These are phyloP conservation scores for Cavia aperea DNA, from an alignment of 2,113 vertebrate species.

Conservation along the genomic window DNA sequence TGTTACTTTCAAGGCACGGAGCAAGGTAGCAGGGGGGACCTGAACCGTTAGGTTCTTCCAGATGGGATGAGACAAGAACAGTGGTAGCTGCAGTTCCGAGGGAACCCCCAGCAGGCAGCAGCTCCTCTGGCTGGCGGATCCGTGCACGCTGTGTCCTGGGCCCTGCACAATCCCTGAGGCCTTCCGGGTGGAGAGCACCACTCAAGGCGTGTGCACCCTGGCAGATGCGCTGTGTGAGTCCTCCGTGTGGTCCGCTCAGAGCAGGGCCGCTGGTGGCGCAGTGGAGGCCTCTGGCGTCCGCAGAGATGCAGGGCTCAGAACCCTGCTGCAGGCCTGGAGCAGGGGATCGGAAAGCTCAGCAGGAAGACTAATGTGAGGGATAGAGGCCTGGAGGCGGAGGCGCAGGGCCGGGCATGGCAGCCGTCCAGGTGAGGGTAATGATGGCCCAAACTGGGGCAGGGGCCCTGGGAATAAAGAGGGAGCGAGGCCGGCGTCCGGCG, in stretches of 20 bases:
- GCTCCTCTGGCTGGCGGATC: not conserved
- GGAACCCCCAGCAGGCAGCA: not conserved
- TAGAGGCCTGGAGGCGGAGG: slow-evolving; percentile 32
- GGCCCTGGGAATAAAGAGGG: slow-evolving; percentile 39
- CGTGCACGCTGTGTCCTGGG: not conserved
- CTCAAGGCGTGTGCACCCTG: not conserved
- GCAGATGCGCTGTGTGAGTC: not conserved
- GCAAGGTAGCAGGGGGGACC: not conserved
- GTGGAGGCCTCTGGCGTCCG: not conserved
- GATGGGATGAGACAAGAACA: not conserved
- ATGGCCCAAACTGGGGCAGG: slow-evolving; percentile 55
- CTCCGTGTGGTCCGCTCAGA: not conserved
- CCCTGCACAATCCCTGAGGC: not conserved
- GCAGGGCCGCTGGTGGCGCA: not conserved
- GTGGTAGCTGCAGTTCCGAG: not conserved
- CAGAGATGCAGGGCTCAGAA: not conserved
- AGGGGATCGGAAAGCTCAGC: not conserved
- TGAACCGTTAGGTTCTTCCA: not conserved
- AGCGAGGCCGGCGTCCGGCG: not conserved
- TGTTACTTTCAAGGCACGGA: not conserved
- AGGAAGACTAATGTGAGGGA: slow-evolving; percentile 44
- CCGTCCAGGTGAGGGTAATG: slow-evolving; percentile 52
- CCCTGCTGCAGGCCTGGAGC: not conserved
- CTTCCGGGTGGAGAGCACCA: not conserved
- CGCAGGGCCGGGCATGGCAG: not conserved